Percentiles rank a stretch among this genome's conserved stretches.
Evolutionary conservation across 2,113 vertebrate species (phyloP).

Genomic region (Drymodes brunneopygia): DNA sequence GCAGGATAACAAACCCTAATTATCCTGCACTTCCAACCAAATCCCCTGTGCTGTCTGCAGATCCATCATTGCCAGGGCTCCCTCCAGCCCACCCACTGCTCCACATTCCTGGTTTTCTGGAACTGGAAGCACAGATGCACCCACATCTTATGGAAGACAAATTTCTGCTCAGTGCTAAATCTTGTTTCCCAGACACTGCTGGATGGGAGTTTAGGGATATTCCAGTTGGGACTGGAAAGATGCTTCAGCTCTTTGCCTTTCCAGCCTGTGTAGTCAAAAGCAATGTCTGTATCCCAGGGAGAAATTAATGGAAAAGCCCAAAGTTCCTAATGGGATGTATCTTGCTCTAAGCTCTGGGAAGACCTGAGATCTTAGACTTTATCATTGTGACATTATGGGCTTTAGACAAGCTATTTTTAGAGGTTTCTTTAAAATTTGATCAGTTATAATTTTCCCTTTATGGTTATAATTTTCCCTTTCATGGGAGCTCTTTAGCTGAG

Average conservation of each 20-base stretch:
- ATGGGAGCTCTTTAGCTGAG: not conserved
- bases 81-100: not conserved
- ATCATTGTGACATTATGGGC: constrained; percentile 51
- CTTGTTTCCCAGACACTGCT: not conserved
- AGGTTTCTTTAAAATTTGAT: constrained; percentile 61
- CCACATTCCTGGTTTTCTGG: not conserved
- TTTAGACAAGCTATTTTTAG: constrained; percentile 56
- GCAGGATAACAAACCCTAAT: not conserved
- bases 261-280: not conserved
- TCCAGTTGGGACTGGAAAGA: not conserved
- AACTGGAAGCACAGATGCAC: not conserved
- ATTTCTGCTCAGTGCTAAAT: not conserved
- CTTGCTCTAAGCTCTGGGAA: constrained; percentile 18
- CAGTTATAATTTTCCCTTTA: constrained; percentile 42
- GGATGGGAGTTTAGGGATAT: not conserved
- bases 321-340: not conserved
- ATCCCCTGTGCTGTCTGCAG: not conserved
- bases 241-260: not conserved
- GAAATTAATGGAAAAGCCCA: constrained; percentile 6
- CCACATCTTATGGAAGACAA: not conserved
- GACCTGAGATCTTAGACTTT: constrained; percentile 1
- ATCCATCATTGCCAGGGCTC: constrained; percentile 6
- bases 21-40: not conserved
- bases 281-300: not conserved
- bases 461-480: not conserved